phyloP scores from a whole-genome alignment of 1,140 invertebrate genomes.

The Drosophila repletoides region DNA sequence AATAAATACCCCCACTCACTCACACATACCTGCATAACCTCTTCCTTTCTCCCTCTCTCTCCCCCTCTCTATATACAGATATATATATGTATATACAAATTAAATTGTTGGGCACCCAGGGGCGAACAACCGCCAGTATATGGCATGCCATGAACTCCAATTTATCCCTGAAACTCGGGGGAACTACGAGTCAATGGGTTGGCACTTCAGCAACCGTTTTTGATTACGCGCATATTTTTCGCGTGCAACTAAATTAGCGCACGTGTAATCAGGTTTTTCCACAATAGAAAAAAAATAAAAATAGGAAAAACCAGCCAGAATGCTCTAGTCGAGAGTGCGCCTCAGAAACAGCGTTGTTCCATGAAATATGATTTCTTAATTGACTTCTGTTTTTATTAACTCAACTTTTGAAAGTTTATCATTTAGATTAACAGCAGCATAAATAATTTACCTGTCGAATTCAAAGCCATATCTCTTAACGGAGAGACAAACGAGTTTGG shows the following conservation, averaged over 20 bases:
- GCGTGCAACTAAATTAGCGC: constrained; percentile 79
- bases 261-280: constrained; percentile 74
- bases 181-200: constrained; percentile 58
- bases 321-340: too few relatives aligned
- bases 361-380: too few relatives aligned
- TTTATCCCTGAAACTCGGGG: constrained; percentile 52
- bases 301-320: too few relatives aligned
- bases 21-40: neutral
- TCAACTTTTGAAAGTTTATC: too few relatives aligned
- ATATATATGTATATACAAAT: constrained; percentile 60
- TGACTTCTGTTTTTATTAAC: too few relatives aligned
- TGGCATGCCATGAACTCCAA: constrained; percentile 73
- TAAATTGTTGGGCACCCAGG: constrained; percentile 70
- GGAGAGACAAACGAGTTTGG: too few relatives aligned
- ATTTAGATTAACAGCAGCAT: too few relatives aligned
- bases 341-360: too few relatives aligned
- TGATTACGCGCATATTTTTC: constrained; percentile 78
- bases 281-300: constrained; percentile 30
- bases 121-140: constrained; percentile 63
- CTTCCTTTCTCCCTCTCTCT: too few relatives aligned
- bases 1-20: constrained; percentile 31
- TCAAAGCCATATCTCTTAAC: too few relatives aligned
- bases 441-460: too few relatives aligned
- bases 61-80: constrained; percentile 4
- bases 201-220: constrained; percentile 72